Conservation (phyloP, 2,113 vertebrate species). For the Salvelinus fontinalis region DNA sequence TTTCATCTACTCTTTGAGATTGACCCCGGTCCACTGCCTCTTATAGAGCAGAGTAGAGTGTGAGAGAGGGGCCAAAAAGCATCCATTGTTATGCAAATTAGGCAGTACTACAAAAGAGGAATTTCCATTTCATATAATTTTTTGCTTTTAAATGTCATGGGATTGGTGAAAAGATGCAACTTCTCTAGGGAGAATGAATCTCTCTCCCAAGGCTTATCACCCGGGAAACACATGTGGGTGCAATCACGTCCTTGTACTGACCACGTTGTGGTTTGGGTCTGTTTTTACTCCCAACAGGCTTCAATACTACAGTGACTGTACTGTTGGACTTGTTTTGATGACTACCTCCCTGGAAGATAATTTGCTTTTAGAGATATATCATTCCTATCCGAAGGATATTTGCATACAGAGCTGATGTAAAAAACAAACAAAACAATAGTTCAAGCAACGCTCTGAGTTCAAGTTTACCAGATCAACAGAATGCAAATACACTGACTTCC, state of each 20-base stretch:
- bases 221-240: background rate
- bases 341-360: too few species aligned
- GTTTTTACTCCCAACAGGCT: too few species aligned
- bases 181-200: slow-evolving; percentile 50
- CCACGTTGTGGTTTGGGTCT: too few species aligned
- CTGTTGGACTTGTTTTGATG: too few species aligned
- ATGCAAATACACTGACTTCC: too few species aligned
- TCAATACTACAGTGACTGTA: too few species aligned
- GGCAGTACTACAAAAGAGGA: slow-evolving; percentile 40
- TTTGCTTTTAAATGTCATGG: slow-evolving; percentile 71
- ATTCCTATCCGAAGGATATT: too few species aligned
- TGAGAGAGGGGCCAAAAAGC: background rate
- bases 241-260: background rate
- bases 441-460: too few species aligned
- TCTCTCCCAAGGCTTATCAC: background rate
- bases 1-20: background rate
- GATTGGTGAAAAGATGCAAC: slow-evolving; percentile 67
- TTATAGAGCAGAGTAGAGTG: background rate
- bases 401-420: too few species aligned
- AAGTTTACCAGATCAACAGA: too few species aligned
- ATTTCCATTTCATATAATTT: slow-evolving; percentile 70
- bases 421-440: too few species aligned
- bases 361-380: too few species aligned
- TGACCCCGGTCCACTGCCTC: background rate
- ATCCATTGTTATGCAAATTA: slow-evolving; percentile 50